Evolutionary conservation across 2,888 invertebrate genomes (phyloP).

Genomic region (Eupithecia tripunctaria): DNA sequence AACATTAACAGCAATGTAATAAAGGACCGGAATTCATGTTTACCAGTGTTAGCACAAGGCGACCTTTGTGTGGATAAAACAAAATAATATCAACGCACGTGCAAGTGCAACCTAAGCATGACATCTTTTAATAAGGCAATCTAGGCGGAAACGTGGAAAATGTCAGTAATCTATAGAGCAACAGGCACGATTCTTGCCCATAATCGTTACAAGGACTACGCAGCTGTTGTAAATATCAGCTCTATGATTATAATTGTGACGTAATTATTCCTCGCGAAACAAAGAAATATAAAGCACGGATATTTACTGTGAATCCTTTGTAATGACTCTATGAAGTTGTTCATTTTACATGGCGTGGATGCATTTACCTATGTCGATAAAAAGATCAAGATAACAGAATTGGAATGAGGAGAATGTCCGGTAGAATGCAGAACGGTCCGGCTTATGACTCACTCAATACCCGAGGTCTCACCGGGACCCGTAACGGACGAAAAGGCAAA

Average conservation of each 20-base stretch:
- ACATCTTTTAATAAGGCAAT: conserved; percentile 80
- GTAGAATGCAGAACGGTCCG: conserved; percentile 67
- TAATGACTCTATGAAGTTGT: conserved; percentile 47
- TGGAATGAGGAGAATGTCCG: conserved; percentile 68
- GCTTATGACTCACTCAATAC: conserved; percentile 69
- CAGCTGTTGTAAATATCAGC: conserved; percentile 82
- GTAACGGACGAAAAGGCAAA: conserved; percentile 57
- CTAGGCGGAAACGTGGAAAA: conserved; percentile 82
- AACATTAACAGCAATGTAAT: conserved; percentile 11
- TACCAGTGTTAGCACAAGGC: conserved; percentile 21
- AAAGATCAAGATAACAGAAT: conserved; percentile 57
- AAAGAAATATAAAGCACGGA: conserved; percentile 74
- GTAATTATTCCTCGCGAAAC: conserved; percentile 75
- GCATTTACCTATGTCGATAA: conserved; percentile 44
- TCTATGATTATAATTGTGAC: conserved; percentile 78
- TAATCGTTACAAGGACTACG: conserved; percentile 82
- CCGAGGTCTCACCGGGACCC: conserved; percentile 55
- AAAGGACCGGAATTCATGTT: conserved; percentile 17
- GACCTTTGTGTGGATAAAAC: conserved; percentile 31
- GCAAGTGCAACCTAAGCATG: conserved; percentile 61
- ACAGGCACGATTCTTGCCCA: conserved; percentile 80
- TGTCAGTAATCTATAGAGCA: conserved; percentile 78
- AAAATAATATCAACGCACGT: conserved; percentile 62
- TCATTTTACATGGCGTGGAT: conserved; percentile 5
- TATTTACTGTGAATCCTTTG: conserved; percentile 52